Conservation (phyloP, 2,888 invertebrate genomes). For the Brachylomia viminalis region DNA sequence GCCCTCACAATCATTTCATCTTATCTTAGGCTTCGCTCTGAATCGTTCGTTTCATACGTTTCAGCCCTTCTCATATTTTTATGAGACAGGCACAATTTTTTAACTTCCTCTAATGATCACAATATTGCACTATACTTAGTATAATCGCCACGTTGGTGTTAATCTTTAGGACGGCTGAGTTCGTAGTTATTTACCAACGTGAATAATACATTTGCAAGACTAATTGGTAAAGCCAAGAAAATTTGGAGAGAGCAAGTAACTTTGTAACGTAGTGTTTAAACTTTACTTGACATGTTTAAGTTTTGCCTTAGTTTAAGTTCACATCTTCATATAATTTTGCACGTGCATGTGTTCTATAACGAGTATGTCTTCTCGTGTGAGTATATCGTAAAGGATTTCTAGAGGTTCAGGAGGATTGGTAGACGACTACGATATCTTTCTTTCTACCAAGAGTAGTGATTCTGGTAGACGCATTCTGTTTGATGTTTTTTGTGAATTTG, state of each 20-base stretch:
- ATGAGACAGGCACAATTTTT: not conserved
- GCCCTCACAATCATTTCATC: not conserved
- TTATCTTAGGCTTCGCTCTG: not conserved
- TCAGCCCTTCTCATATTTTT: not conserved
- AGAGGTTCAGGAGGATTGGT: not conserved
- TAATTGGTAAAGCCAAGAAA: slow-evolving; percentile 30
- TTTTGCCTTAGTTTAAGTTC: slow-evolving; percentile 17
- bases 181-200: slow-evolving; percentile 39
- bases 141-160: not conserved
- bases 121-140: not conserved
- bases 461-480: not conserved
- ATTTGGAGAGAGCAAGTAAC: slow-evolving; percentile 30
- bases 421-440: not conserved
- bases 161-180: slow-evolving; percentile 18
- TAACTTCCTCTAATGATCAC: not conserved
- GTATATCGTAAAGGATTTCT: not conserved
- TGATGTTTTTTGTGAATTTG: not conserved
- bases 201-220: slow-evolving; percentile 39
- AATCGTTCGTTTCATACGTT: not conserved
- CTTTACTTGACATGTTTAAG: slow-evolving; percentile 23
- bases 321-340: slow-evolving; percentile 25
- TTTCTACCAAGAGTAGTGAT: not conserved
- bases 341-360: not conserved
- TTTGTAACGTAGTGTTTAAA: slow-evolving; percentile 23
- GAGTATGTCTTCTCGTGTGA: not conserved